Evolutionary conservation across 2,888 invertebrate genomes (phyloP), one percentile per base, ranked within the genome.

Genomic region (Busseola fusca): DNA sequence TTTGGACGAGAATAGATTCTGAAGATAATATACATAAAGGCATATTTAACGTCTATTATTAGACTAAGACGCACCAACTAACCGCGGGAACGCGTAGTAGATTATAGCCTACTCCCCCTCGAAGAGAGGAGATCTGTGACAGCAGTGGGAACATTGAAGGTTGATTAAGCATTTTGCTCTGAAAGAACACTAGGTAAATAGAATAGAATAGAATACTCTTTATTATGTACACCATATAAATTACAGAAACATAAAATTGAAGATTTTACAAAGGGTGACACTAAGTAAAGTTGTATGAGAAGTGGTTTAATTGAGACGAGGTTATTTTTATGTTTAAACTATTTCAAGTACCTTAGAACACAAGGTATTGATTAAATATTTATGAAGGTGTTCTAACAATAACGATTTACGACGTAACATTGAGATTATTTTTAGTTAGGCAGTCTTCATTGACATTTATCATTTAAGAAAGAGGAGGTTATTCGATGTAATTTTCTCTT

Each of bases 1-100:
- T 76, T 62, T 1, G 25, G 5, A 58, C 48, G 30, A 67, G 34
- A 76, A 80, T 80, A 80, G 73, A 59, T 64, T 59, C 18, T 60
- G 30, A 56, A 64, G 40, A 63, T 52, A n/a, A n/a, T n/a, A n/a
- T 63, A 66, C 18, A 52, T 34, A 34, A 34, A 48, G 42, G 9
- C 1, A 66, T 58, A 72, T 54, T 50, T 48, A 54, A 40, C 30
- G 25, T 42, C 48, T 68, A 42, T 54, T 73, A 60, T 40, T 48
- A 74, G 40, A 56, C 6, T 40, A 65, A 63, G 18, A 50, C 10
- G 5, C 16, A 50, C n/a, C 48, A n/a, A 48, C n/a, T 3, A n/a
- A n/a, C 10, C 21, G 48, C 48, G 18, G n/a, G n/a, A n/a, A n/a
- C 21, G 48, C 21, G 21, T 48, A 21, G 48, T 48, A 21, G 9